phyloP scores from a whole-genome alignment of 2,797 vertebrate genomes.

The Pangasius larnaudii region DNA sequence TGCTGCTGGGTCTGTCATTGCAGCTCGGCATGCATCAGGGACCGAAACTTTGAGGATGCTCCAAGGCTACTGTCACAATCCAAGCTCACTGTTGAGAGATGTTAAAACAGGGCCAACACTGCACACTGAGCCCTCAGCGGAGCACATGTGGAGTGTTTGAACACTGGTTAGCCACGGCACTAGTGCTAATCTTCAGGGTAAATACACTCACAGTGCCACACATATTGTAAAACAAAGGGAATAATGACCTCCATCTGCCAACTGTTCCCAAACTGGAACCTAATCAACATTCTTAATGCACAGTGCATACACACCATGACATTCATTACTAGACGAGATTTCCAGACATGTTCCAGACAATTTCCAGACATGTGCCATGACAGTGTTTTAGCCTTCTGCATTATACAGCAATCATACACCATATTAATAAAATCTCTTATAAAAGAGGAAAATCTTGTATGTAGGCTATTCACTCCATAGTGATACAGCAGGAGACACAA shows the following conservation, averaged over 20 bases:
- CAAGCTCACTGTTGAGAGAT: conserved; percentile 30
- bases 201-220: conserved; percentile 28
- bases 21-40: conserved; percentile 33
- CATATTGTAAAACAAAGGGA: conserved; percentile 17
- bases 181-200: conserved; percentile 35
- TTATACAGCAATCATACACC: background rate
- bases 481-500: conserved; percentile 36
- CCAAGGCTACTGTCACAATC: conserved; percentile 30
- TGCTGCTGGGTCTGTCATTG: conserved; percentile 38
- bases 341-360: conserved; percentile 15
- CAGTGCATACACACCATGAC: conserved; percentile 15
- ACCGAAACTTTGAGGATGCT: conserved; percentile 38
- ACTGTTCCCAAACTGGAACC: conserved; percentile 29
- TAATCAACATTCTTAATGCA: conserved; percentile 34
- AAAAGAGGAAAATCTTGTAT: conserved; percentile 16
- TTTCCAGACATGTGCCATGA: conserved; percentile 19
- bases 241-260: conserved; percentile 33
- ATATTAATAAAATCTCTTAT: conserved; percentile 10
- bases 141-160: background rate
- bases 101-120: conserved; percentile 7
- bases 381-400: background rate
- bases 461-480: conserved; percentile 35
- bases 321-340: conserved; percentile 32
- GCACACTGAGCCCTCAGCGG: background rate
- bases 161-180: background rate